Evolutionary conservation across 2,797 vertebrate species (phyloP).

Genomic region (Leptodactylus fallax): DNA sequence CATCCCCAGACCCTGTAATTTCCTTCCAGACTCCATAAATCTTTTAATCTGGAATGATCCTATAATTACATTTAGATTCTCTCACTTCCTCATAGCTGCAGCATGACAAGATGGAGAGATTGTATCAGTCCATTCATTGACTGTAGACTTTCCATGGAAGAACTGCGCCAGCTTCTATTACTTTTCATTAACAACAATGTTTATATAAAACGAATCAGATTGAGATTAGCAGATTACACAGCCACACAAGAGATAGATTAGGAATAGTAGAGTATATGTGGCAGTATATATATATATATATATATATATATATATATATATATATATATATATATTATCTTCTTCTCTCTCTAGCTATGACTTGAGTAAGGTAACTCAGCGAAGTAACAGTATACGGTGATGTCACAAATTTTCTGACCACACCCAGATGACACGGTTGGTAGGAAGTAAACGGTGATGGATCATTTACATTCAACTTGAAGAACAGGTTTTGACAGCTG

Average conservation of each 20-base stretch:
- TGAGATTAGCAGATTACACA: background rate
- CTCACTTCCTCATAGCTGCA: background rate
- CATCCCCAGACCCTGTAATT: background rate
- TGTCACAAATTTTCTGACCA: background rate
- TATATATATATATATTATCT: too few species aligned
- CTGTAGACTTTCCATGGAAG: background rate
- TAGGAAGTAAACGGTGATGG: background rate
- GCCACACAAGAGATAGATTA: background rate
- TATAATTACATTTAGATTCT: background rate
- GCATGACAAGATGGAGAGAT: background rate
- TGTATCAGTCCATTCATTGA: background rate
- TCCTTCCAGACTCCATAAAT: background rate
- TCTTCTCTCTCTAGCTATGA: too few species aligned
- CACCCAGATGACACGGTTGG: conserved; percentile 4
- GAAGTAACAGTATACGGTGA: background rate
- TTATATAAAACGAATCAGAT: background rate
- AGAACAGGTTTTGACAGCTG: conserved; percentile 43
- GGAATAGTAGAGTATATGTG: background rate
- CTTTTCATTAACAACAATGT: background rate
- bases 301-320: too few species aligned
- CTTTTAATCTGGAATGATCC: background rate
- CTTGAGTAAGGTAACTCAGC: background rate
- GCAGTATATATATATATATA: conserved; percentile 1
- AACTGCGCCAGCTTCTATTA: background rate
- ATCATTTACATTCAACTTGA: background rate